Evolutionary conservation across 1,140 invertebrate genomes (phyloP), one percentile per base, ranked within the genome.

Genomic region (Panagrolaimus sp.): DNA sequence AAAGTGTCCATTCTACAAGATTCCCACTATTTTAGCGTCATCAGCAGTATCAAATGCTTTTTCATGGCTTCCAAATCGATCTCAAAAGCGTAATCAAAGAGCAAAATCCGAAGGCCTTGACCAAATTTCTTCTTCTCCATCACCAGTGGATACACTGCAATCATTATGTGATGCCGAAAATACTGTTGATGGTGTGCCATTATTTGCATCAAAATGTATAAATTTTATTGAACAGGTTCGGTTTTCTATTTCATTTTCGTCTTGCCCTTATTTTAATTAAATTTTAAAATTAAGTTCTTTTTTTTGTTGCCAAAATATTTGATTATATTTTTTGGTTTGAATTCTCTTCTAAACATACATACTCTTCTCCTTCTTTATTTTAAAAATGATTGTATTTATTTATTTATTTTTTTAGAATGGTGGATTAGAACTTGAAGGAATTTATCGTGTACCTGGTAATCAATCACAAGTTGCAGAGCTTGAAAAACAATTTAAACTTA

Each of bases 141-240:
- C 91, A 64, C 91, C 91, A 8, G 86, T 90, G 72, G 90, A 92
- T 20, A 91, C 91, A 20, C 88, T 84, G 53, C 76, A 83, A 31
- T 76, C 77, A 27, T 63, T 78, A 11, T 38, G 72, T 72, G 63
- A 65, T 66, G 63, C 51, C 9, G n/a, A 11, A 27, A 61, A 71
- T 62, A 66, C 73, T n/a, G 72, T 74, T 61, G 74, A 91, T 83
- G 88, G 89, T 64, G 88, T 94, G 78, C 93, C 93, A 25, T 85
- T 93, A 65, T 93, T 97, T 83, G 87, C 97, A 27, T 92, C 94
- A 83, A 95, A 93, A 81, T 97, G 93, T 84, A 89, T 97, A 0
- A 87, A 88, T 72, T 96, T 92, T 84, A 95, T 98, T 61, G 93
- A 97, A 85, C 78, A 80, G 67, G 84, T 87, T 78, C 92, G 83